phyloP scores from a whole-genome alignment of 2,888 invertebrate species.

The Entomobrya proxima region DNA sequence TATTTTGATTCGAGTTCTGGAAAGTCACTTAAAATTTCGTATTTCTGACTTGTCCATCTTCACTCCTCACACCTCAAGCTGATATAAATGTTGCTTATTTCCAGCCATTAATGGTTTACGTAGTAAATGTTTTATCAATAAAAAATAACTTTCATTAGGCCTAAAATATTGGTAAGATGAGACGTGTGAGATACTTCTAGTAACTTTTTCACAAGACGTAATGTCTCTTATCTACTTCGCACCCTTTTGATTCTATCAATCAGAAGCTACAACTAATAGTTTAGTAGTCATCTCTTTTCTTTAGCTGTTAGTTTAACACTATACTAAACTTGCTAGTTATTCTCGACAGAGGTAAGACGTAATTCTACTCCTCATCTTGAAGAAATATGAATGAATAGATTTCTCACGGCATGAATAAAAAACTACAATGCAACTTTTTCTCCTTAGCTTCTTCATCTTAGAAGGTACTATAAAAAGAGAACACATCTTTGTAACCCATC shows the following conservation, averaged over 20 bases:
- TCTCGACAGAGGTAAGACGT: not conserved
- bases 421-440: not conserved
- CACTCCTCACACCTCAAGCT: no score
- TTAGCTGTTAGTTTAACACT: no score
- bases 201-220: slow-evolving; percentile 9
- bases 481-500: not conserved
- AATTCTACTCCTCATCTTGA: not conserved
- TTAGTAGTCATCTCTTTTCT: no score
- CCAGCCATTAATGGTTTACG: no score
- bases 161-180: slow-evolving; percentile 25
- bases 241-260: not conserved
- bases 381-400: not conserved
- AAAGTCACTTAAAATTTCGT: no score
- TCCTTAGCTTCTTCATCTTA: not conserved
- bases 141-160: not conserved
- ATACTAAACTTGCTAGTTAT: no score
- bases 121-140: no score
- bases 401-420: slow-evolving; percentile 54
- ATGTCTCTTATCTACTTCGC: not conserved
- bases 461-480: not conserved
- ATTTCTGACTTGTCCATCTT: no score
- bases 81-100: no score
- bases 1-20: no score
- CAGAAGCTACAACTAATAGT: no score
- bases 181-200: slow-evolving; percentile 32